A percentile compares a stretch with the other conserved stretches of the same genome.
These are phyloP conservation scores for Lacerta bilineata DNA, from an alignment of 2,797 vertebrate genomes.

Conservation along the genomic window DNA sequence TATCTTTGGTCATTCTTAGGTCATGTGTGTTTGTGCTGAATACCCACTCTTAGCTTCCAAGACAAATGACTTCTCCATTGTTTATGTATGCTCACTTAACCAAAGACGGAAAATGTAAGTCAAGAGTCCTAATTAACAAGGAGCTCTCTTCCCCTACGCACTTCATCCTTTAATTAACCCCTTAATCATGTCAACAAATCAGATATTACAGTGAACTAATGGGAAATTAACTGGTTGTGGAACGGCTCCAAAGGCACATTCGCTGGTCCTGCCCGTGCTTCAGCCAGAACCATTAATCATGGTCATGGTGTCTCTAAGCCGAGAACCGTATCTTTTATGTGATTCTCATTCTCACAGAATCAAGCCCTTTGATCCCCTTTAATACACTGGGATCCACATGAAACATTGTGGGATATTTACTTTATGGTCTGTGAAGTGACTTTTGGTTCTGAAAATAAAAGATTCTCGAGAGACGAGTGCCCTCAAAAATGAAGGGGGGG, in stretches of 20 bases:
- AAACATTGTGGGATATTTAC: slow-evolving; percentile 27
- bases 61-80: slow-evolving; percentile 20
- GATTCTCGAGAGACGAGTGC: slow-evolving; percentile 41
- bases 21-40: slow-evolving; percentile 13
- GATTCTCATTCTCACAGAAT: slow-evolving; percentile 20
- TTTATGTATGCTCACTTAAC: slow-evolving; percentile 30
- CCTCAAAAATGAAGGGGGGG: slow-evolving; percentile 51
- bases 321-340: slow-evolving; percentile 4
- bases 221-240: slow-evolving; percentile 31
- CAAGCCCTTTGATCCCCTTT: slow-evolving; percentile 34
- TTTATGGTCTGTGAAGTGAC: slow-evolving; percentile 40
- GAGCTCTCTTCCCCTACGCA: not conserved
- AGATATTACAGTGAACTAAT: slow-evolving; percentile 33
- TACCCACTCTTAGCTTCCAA: slow-evolving; percentile 23
- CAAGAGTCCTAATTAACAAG: slow-evolving; percentile 29
- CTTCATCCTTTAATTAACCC: slow-evolving; percentile 33
- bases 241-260: not conserved
- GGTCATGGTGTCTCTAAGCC: not conserved
- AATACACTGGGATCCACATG: slow-evolving; percentile 11
- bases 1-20: slow-evolving; percentile 1
- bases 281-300: slow-evolving; percentile 23
- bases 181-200: slow-evolving; percentile 31
- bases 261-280: not conserved
- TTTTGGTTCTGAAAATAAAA: slow-evolving; percentile 27
- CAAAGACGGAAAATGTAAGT: slow-evolving; percentile 11